These are phyloP conservation scores for Autographa gamma DNA, from an alignment of 2,888 invertebrate species.

Conservation along the genomic window DNA sequence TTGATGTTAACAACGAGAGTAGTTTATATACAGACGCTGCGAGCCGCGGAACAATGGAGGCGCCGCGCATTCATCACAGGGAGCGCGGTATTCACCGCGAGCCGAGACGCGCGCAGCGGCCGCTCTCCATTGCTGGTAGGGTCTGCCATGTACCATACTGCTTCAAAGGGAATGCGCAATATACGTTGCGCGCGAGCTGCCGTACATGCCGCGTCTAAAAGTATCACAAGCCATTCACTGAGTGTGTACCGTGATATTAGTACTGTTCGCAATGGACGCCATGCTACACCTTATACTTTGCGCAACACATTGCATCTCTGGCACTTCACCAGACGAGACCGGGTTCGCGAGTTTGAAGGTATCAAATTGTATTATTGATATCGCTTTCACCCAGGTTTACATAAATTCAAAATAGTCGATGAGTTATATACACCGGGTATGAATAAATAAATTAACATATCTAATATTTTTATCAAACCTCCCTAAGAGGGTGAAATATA, in stretches of 20 bases:
- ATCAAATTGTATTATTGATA: too few relatives aligned
- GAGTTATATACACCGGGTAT: too few relatives aligned
- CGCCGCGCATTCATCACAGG: constrained; percentile 36
- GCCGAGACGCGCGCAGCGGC: not conserved
- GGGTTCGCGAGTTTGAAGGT: too few relatives aligned
- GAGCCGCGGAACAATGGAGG: constrained; percentile 35
- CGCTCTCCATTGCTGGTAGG: not conserved
- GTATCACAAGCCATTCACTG: constrained; percentile 11
- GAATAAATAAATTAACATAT: too few relatives aligned
- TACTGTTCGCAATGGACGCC: too few relatives aligned
- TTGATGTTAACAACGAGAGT: constrained; percentile 47
- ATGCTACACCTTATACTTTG: too few relatives aligned
- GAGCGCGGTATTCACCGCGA: constrained; percentile 10
- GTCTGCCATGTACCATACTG: not conserved
- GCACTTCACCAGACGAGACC: too few relatives aligned
- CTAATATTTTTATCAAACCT: too few relatives aligned
- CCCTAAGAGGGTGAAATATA: too few relatives aligned
- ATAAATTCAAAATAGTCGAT: too few relatives aligned
- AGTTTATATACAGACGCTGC: constrained; percentile 47
- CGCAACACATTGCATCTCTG: too few relatives aligned
- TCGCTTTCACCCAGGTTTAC: too few relatives aligned
- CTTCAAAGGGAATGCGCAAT: constrained; percentile 22
- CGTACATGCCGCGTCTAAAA: not conserved
- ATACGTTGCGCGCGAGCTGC: not conserved
- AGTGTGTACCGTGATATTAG: constrained; percentile 10